Evolutionary conservation across 2,113 vertebrate genomes (phyloP), one percentile per base, ranked within the genome.

Genomic region (Podiceps cristatus): DNA sequence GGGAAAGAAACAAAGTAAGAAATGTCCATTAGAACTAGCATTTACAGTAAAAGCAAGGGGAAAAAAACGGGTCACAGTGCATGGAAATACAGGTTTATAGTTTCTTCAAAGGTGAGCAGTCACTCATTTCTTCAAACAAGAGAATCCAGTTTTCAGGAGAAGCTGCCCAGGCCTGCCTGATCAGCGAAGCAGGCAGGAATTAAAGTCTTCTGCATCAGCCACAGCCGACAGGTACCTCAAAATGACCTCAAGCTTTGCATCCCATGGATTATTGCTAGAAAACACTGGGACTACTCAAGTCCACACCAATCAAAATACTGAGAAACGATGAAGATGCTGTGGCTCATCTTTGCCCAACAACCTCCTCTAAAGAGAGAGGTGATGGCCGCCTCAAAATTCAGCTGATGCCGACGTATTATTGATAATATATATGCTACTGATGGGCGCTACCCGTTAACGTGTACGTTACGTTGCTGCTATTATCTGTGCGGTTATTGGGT

Each of bases 401-500:
- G 40, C 2, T 7, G 17, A 1, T 1, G 35, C 22, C 17, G 9
- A 8, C 22, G 0, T 10, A 7, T 2, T 15, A 7, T 0, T 6
- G 52, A 40, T 16, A 7, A 10, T 2, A 11, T 4, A 7, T 5
- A 33, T 4, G 31, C 56, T 16, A 13, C 2, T 7, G 35, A 15
- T 1, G 19, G 53, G n/a, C 1, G 9, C 33, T 13, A 7, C 33
- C 23, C 33, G 7, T 0, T 1, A 31, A 28, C 0, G 11, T 0
- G 7, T 4, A 8, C 1, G 6, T 35, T 15, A 6, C 3, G 7
- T 2, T 9, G 12, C 40, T 35, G 37, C 45, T 17, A 9, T 9
- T 22, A 9, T 0, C 31, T 3, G 2, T 3, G 18, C 23, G 17
- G 3, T 2, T n/a, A 12, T 0, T 0, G 28, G 19, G 10, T 12